Evolutionary conservation across 2,113 vertebrate genomes (phyloP), one percentile per base, ranked within the genome.

Genomic region (Labrus mixtus): DNA sequence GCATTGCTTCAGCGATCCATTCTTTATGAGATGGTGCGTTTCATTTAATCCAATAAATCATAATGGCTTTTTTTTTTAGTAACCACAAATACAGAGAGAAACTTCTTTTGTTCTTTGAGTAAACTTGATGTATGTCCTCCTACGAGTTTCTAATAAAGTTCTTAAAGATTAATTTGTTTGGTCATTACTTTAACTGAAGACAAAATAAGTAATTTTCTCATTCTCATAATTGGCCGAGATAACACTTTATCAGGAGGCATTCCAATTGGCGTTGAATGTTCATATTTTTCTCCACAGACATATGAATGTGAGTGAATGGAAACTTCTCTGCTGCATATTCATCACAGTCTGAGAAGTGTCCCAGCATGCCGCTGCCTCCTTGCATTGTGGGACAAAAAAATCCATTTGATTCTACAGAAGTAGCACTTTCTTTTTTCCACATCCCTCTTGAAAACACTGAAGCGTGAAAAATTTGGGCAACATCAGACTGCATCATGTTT

Each of bases 401-500:
- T 39, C 7, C 25, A 39, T 72, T 75, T 56, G 22, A 55, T 51
- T 66, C 53, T 37, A 41, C 13, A 76, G 50, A 63, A 58, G 41
- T 6, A 71, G 23, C 63, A 12, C 17, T 74, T 63, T 8, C 13
- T 46, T 43, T 43, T 12, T 17, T 39, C 7, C 8, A 41, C 64
- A 20, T 68, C 50, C 41, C 50, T 74, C 39, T 45, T 2, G 46
- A 55, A 84, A 66, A 69, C 64, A 68, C 29, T 80, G 76, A 81
- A 76, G 67, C 16, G n/a, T 77, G 50, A 75, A 71, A 50, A 79
- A 64, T 19, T 33, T 68, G 17, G 10, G 48, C 73, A 43, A 50
- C 76, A 66, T 69, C 76, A 53, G 57, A 60, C 57, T 72, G 75
- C 68, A 61, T 73, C 69, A 36, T 62, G 58, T 80, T 78, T 82